Evolutionary conservation across 2,113 vertebrate genomes (phyloP), one percentile per base, ranked within the genome.

Genomic region (Saccopteryx bilineata): DNA sequence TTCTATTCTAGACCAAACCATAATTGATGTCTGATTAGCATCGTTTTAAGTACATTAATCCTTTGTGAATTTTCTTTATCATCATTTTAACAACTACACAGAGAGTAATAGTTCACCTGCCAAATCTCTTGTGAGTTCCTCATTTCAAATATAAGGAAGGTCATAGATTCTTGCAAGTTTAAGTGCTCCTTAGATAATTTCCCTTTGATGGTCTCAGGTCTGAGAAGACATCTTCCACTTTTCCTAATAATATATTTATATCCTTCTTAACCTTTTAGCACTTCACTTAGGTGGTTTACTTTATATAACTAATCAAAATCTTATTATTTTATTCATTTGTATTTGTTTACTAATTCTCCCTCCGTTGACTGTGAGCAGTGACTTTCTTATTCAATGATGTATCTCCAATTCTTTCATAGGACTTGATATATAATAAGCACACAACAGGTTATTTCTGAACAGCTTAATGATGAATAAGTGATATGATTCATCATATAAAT

Each of bases 41-140:
- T 87, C 74, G 33, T 88, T 93, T 58, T 81, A 81, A 93, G 72
- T 48, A 52, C 15, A 79, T 56, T 82, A 69, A 46, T 68, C 28
- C 71, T 96, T 66, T 39, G 11, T 63, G n/a, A 96, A 87, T 9
- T 92, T 93, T 93, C 50, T 79, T 92, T 74, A 46, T 87, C 5
- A 76, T 56, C 66, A 66, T 91, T 89, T 96, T 72, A 89, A 95
- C 33, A 60, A 91, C 56, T 84, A n/a, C 9, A 39, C 26, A 58
- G 78, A 76, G 69, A 65, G 23, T 71, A 58, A 56, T 58, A 76
- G 9, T 68, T 58, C n/a, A 46, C 5, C 46, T 56, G 14, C 39
- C 84, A 85, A 81, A 33, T 96, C 21, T 61, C 24, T 86, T 61
- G 31, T 61, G 24, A 83, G 8, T 2, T 66, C 60, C 72, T 74